These are phyloP conservation scores for Xenus cinereus DNA, from an alignment of 2,113 vertebrate species.

Conservation along the genomic window DNA sequence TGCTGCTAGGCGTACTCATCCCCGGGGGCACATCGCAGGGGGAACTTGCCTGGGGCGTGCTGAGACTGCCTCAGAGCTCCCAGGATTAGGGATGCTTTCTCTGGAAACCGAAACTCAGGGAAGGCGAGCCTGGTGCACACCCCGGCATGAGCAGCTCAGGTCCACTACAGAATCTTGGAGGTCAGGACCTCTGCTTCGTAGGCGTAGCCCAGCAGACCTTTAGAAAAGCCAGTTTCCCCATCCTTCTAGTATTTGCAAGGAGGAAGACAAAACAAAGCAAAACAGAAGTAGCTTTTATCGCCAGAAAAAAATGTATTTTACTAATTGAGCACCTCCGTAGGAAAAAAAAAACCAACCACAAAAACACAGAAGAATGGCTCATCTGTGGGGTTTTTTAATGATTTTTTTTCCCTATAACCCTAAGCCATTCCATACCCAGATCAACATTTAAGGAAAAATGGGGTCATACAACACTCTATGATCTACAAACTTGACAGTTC, in stretches of 20 bases:
- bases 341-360: not conserved
- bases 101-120: not conserved
- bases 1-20: not conserved
- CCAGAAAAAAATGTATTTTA: not conserved
- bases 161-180: not conserved
- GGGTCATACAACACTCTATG: not conserved
- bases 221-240: not conserved
- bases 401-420: not conserved
- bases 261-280: not conserved
- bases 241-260: not conserved
- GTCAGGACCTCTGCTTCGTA: not conserved
- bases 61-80: not conserved
- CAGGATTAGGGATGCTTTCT: not conserved
- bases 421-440: not conserved
- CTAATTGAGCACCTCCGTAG: not conserved
- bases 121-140: rapidly evolving
- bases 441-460: not conserved
- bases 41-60: rapidly evolving
- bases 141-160: not conserved
- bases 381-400: rapidly evolving
- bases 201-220: not conserved
- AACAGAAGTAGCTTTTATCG: not conserved
- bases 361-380: not conserved
- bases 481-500: not conserved
- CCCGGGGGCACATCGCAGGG: rapidly evolving